Evolutionary conservation across 1,140 invertebrate species (phyloP), one percentile per base, ranked within the genome.

Genomic region (Temnothorax curvispinosus): DNA sequence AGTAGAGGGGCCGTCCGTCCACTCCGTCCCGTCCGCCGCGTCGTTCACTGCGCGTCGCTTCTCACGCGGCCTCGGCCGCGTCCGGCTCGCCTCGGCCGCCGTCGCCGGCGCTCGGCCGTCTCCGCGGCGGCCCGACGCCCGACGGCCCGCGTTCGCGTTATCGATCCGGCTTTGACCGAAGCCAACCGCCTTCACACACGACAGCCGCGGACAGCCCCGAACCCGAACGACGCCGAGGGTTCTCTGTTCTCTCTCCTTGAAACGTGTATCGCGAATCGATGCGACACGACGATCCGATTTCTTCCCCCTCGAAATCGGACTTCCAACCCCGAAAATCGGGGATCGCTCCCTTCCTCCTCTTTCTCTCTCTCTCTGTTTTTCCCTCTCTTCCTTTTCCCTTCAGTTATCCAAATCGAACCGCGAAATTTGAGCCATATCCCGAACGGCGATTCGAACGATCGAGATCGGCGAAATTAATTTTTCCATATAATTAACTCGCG

Each of bases 171-270:
- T 85, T 41, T 54, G 64, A 47, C 65, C 60, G n/a, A 90, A 91
- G 86, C 91, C 90, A 88, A 91, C 91, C 82, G 78, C 77, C 62
- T 91, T 89, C 65, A 86, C 76, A 88, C 87, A 90, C 85, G 86
- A 85, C 74, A 82, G 71, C 77, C 80, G 21, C 21, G 21, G 21
- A 21, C 21, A 21, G 21, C 21, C 21, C 21, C 21, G 21, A 21
- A 21, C 21, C 44, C 52, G 71, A 89, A 58, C 38, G 56, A 35
- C 52, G 54, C 52, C 13, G 67, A 69, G 72, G 58, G 27, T 27
- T 41, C 38, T 41, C 38, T 41, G 38, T 38, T 38, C 52, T 58
- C 18, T 84, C 64, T 60, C 21, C 67, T 76, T 32, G 41, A 21
- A 69, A 32, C 27, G 27, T 62, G 8, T 13, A 54, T 78, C 13